Evolutionary conservation across 1,140 invertebrate species (phyloP).

Genomic region (Teleopsis dalmanni): DNA sequence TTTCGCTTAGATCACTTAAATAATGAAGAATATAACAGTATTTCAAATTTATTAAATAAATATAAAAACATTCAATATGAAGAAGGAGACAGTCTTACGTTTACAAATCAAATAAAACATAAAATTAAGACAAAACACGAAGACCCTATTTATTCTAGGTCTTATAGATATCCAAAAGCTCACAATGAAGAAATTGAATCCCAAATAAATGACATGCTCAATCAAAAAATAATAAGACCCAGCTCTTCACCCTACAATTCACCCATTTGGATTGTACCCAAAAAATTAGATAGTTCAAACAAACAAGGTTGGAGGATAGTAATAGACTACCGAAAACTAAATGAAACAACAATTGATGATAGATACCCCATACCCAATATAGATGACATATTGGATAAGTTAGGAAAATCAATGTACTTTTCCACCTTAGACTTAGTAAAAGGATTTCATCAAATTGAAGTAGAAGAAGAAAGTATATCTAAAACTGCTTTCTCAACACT

Average conservation of each 20-base stretch:
- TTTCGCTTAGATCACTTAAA: too few relatives aligned
- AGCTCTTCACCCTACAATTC: constrained; percentile 31
- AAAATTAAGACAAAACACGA: constrained; percentile 22
- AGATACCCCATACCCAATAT: constrained; percentile 13
- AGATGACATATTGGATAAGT: constrained; percentile 14
- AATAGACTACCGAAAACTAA: constrained; percentile 37
- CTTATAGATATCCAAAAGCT: constrained; percentile 32
- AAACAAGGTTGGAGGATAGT: constrained; percentile 34
- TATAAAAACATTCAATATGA: constrained; percentile 5
- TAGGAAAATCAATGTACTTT: constrained; percentile 10
- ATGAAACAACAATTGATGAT: constrained; percentile 17
- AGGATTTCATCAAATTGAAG: constrained; percentile 18
- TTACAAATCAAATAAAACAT: constrained; percentile 15
- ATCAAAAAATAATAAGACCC: constrained; percentile 38
- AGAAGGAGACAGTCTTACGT: constrained; percentile 6
- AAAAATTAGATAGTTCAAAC: constrained; percentile 21
- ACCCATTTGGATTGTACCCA: constrained; percentile 15
- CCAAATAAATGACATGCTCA: constrained; percentile 27
- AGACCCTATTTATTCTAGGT: constrained; percentile 25
- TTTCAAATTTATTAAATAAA: not conserved
- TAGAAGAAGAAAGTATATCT: constrained; percentile 11
- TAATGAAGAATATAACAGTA: too few relatives aligned
- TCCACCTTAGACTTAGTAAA: constrained; percentile 15
- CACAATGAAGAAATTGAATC: constrained; percentile 37
- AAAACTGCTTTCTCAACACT: constrained; percentile 21